A percentile compares a stretch with the other conserved stretches of the same genome.
phyloP scores from a whole-genome alignment of 2,113 vertebrate species.

The Pachyramphus minor region DNA sequence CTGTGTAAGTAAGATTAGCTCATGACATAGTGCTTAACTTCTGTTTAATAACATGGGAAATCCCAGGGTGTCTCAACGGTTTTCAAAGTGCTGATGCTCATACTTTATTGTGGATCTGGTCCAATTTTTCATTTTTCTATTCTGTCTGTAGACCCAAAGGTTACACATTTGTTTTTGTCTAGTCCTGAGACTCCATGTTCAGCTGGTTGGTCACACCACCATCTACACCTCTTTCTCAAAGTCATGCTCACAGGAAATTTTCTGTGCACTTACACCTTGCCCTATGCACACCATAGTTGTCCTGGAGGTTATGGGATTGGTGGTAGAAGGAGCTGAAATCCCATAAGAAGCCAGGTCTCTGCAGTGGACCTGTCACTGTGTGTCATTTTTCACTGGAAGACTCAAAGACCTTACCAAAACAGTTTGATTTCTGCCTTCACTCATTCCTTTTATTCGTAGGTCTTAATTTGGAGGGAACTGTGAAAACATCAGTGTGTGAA shows the following conservation, averaged over 20 bases:
- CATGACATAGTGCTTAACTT: neutral
- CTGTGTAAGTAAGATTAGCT: neutral
- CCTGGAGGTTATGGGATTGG: neutral
- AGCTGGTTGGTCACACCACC: neutral
- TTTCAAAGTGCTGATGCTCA: neutral
- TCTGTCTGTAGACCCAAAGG: neutral
- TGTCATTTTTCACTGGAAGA: neutral
- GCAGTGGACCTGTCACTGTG: rapidly evolving
- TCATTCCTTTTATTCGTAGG: neutral
- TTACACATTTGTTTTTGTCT: neutral
- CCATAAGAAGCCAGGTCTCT: neutral
- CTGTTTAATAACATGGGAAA: neutral
- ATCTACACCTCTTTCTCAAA: neutral
- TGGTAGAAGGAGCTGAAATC: neutral
- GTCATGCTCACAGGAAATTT: neutral
- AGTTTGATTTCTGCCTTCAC: neutral
- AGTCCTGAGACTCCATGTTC: neutral
- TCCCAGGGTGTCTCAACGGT: neutral
- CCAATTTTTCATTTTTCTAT: neutral
- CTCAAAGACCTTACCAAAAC: neutral
- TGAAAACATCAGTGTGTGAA: neutral
- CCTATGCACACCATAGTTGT: neutral
- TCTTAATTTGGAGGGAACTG: neutral
- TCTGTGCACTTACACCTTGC: rapidly evolving
- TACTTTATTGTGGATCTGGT: neutral